Conservation (phyloP, 1,140 invertebrate species). For the Zaprionus lachaisei region DNA sequence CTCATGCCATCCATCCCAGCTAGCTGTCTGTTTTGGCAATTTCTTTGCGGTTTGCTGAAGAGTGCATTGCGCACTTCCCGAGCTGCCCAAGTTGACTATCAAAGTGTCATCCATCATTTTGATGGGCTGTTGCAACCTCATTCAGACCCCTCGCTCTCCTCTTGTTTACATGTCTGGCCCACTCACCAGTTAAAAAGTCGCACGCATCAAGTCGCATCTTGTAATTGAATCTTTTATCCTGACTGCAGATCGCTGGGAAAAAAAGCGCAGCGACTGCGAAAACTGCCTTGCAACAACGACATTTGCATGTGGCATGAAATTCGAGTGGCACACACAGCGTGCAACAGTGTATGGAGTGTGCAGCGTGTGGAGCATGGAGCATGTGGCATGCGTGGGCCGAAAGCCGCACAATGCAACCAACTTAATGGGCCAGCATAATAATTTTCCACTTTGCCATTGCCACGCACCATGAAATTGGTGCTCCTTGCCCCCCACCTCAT, state of each 20-base stretch:
- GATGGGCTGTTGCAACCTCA: constrained; percentile 64
- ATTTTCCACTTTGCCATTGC: constrained; percentile 75
- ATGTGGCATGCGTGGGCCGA: constrained; percentile 59
- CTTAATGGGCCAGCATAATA: constrained; percentile 75
- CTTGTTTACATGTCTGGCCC: constrained; percentile 73
- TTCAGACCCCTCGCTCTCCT: background rate
- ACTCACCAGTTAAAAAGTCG: constrained; percentile 57
- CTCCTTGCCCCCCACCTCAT: background rate
- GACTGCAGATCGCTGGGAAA: constrained; percentile 65
- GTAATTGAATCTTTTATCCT: constrained; percentile 81
- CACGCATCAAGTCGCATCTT: constrained; percentile 59
- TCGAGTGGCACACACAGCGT: constrained; percentile 28
- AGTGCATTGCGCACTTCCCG: constrained; percentile 54
- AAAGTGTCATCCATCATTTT: constrained; percentile 81
- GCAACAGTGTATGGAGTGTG: background rate
- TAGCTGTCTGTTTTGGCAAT: constrained; percentile 54
- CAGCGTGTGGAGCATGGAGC: constrained; percentile 45
- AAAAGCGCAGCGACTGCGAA: constrained; percentile 36
- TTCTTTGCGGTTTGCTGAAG: constrained; percentile 71
- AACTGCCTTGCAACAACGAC: constrained; percentile 13
- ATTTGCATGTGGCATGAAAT: constrained; percentile 39
- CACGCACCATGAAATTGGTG: constrained; percentile 53
- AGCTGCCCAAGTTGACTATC: constrained; percentile 48
- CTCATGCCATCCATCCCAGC: constrained; percentile 18
- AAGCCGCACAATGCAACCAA: constrained; percentile 58